Evolutionary conservation across 2,113 vertebrate species (phyloP).

Genomic region (Pseudorhombus dupliciocellatus): DNA sequence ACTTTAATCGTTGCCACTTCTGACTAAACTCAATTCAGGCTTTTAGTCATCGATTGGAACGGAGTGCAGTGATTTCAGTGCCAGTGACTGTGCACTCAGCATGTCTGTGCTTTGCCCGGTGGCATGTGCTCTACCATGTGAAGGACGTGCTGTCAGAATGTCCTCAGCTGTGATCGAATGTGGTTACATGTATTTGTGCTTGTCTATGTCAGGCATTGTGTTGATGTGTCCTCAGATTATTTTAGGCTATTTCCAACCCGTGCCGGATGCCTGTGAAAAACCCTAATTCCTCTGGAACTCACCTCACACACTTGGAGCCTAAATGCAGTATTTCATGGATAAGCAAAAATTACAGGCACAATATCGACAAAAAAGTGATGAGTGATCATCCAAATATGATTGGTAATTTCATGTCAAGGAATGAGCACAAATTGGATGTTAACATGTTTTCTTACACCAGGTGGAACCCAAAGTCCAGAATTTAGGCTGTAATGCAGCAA

Average conservation of each 20-base stretch:
- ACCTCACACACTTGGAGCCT: not conserved
- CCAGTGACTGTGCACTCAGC: constrained; percentile 10
- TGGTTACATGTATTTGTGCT: constrained; percentile 22
- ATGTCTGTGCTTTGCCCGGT: constrained; percentile 14
- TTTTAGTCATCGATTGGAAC: not conserved
- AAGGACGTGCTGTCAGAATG: constrained; percentile 26
- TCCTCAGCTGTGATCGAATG: constrained; percentile 38
- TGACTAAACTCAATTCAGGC: not conserved
- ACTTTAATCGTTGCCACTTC: not conserved
- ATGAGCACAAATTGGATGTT: not conserved
- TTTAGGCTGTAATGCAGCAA: not conserved
- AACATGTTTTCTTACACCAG: constrained; percentile 7
- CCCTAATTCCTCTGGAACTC: constrained; percentile 29
- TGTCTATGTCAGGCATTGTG: constrained; percentile 39
- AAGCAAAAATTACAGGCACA: not conserved
- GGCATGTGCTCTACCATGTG: constrained; percentile 3
- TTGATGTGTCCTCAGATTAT: constrained; percentile 54
- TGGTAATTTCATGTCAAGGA: not conserved
- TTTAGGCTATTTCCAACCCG: constrained; percentile 53
- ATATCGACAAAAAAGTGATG: too few relatives aligned
- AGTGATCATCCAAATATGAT: too few relatives aligned
- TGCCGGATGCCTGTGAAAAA: constrained; percentile 42
- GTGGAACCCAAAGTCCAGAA: constrained; percentile 6
- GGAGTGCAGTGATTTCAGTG: not conserved
- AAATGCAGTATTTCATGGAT: not conserved